Evolutionary conservation across 2,113 vertebrate genomes (phyloP).

Genomic region (Mus musculus): GRCm39 chr7:60218501-60219000

Average conservation of each 20-base stretch:
- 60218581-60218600: conserved; percentile 90
- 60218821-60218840: conserved; percentile 87
- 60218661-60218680: conserved; percentile 88
- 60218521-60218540: conserved; percentile 88
- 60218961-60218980: conserved; percentile 96
- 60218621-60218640: conserved; percentile 87
- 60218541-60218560: conserved; percentile 89
- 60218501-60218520: conserved; percentile 89
- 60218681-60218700: conserved; percentile 89
- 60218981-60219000: conserved; percentile 92
- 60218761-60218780: neutral
- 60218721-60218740: too few relatives aligned
- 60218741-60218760: neutral
- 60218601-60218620: conserved; percentile 86
- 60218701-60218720: conserved; percentile 88
- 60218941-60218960: conserved; percentile 92
- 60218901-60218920: conserved; percentile 88
- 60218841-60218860: conserved; percentile 86
- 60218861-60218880: conserved; percentile 85
- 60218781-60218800: conserved; percentile 77
- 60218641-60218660: conserved; percentile 87
- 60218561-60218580: conserved; percentile 91
- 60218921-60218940: conserved; percentile 84
- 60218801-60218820: conserved; percentile 84
- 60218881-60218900: conserved; percentile 88